Conservation (phyloP, 2,797 vertebrate genomes). For the Prionace glauca region DNA sequence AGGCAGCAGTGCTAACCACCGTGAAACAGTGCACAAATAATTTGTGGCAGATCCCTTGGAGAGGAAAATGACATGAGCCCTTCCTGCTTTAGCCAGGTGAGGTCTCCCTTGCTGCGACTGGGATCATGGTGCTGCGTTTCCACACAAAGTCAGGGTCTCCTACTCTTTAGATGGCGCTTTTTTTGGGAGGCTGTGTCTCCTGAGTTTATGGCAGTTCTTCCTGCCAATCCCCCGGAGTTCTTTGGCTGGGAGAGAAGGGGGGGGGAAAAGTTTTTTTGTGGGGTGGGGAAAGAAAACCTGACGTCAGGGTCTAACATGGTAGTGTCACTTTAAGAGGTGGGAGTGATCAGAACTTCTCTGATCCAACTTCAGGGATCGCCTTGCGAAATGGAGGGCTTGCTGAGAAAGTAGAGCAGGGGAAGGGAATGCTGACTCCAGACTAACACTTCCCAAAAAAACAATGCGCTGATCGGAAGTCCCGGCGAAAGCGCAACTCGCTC, state of each 20-base stretch:
- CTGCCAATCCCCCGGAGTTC: background rate
- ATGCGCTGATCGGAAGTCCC: background rate
- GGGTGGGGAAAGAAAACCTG: background rate
- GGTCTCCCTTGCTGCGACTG: background rate
- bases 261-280: background rate
- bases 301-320: constrained; percentile 1
- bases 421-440: background rate
- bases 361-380: constrained; percentile 13
- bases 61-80: background rate
- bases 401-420: background rate
- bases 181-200: background rate
- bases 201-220: background rate
- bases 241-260: background rate
- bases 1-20: no score
- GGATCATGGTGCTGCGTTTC: no score
- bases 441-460: background rate
- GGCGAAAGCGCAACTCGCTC: background rate
- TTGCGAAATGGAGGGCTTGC: background rate
- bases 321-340: constrained; percentile 15
- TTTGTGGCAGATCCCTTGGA: background rate
- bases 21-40: background rate
- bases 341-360: background rate
- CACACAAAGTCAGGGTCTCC: background rate
- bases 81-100: background rate
- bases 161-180: constrained; percentile 24